Evolutionary conservation across 2,113 vertebrate species (phyloP), one percentile per base, ranked within the genome.

Genomic region (Pristiophorus japonicus): DNA sequence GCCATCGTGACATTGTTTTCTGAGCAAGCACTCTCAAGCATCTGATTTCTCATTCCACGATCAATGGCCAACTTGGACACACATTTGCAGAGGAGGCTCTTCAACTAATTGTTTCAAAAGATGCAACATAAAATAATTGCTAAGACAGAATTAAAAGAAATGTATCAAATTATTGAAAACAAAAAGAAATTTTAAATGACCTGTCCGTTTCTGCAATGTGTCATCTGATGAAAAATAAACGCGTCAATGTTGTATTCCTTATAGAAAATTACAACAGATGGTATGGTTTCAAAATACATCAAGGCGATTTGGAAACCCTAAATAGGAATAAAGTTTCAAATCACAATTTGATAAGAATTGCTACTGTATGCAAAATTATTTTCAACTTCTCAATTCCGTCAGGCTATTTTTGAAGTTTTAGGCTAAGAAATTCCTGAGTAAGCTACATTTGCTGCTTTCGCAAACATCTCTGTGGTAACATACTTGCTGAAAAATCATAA

Each of bases 1-100:
- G 97, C 98, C 98, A 99, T 98, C 75, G 96, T 70, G 3, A 97
- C 97, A 14, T 99, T 98, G 42, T 97, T 97, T 67, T 98, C 98
- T 59, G 97, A 96, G 87, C 99, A 99, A 0, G 99, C 98, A 96
- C 98, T 98, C 96, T 98, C 98, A 95, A 99, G 97, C 98, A 99
- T 98, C n/a, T 38, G 95, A 96, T 97, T 98, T 97, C 98, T 98
- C 47, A 99, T 96, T 94, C 98, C 98, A 0, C 97, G 96, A 65
- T 98, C 97, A 91, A 96, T 88, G 95, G 97, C 97, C 97, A 99
- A 97, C 97, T 98, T 99, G 27, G 97, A 98, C 97, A 99, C 97
- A 96, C 98, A 98, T 96, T 98, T 97, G 95, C 98, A 99, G 95
- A 98, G 98, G 0, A 98, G 96, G 95, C 96, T 98, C 96, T 97